Base-by-base conservation (phyloP, 2,797 vertebrate genomes). In the Sebastes hubbsi region DNA sequence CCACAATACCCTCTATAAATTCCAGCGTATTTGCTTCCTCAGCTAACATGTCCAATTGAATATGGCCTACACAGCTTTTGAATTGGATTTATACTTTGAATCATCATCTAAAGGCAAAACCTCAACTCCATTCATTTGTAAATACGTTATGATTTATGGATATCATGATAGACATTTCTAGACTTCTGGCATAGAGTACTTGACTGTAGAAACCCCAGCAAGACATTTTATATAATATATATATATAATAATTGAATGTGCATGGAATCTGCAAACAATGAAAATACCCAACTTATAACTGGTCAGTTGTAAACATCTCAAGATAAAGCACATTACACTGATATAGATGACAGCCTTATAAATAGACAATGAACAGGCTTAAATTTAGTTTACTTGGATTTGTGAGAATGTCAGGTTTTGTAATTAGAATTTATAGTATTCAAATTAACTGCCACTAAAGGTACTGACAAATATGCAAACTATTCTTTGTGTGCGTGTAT, bases 41-140 rank as follows among this genome's bases (percentile, higher is more conserved):
- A 82, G 89, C 85, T 74, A 78, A 80, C 72, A 73, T 65, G 79
- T 87, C 87, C 64, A 72, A 81, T 87, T 87, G 77, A 81, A 90
- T 94, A 90, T 91, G 83, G 78, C 82, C 84, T 79, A 76, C 36
- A n/a, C 82, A 59, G 81, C 52, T 81, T 89, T 80, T 72, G 60
- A 91, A 90, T 87, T 83, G 70, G 75, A 89, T 89, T 90, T 86
- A 65, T 81, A 80, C 56, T 76, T 67, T 42, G 75, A 88, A 87
- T 77, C 59, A 62, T 82, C 59, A 80, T 83, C 62, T 78, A 77
- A 84, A 81, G 52, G 58, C 52, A 63, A 80, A 87, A 76, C 36
- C 49, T 80, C 79, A 82, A 82, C 68, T 78, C 68, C 12, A 62
- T 85, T 88, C 25, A 84, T 89, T 84, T 85, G 61, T 82, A 77